Evolutionary conservation across 2,113 vertebrate genomes (phyloP), one percentile per base, ranked within the genome.

Genomic region (Crotophaga sulcirostris): DNA sequence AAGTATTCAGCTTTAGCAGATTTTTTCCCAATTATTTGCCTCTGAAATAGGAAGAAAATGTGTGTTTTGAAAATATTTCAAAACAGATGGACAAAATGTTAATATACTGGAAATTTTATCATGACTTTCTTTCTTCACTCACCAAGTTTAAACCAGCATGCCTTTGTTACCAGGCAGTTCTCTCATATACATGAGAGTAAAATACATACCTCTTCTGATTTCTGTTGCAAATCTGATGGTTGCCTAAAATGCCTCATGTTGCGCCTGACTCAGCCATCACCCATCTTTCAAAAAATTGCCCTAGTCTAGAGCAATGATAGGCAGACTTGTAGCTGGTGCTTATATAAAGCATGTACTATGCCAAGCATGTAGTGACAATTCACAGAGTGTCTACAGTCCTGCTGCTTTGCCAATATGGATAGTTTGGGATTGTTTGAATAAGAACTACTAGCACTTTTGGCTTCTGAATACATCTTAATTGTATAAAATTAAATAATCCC

Each of bases 261-360:
- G 10, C 31, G 49, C 21, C 18, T 80, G 36, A 25, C 14, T 3
- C 49, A 64, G 18, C 14, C 11, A 20, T 52, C n/a, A 36, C 3
- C n/a, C 28, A 16, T 58, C 44, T 73, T 86, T 36, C 26, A 58
- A 26, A 42, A n/a, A 63, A 1, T 64, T 56, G 3, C 90, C 6
- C n/a, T 54, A 20, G 11, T 56, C 33, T 47, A 60, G 9, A 14
- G 56, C 28, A 56, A 16, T 2, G 15, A n/a, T 5, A 62, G 21
- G 11, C 59, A 88, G 20, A 56, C 16, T 19, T 52, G 28, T 58
- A 45, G 29, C 26, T 56, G 36, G 31, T 45, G 18, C 16, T 78
- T 25, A 16, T 10, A 17, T 6, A 21, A 36, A 77, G 2, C 11
- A 40, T 1, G 1, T 12, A 13, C 33, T 42, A 20, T 29, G 4